Evolutionary conservation across 1,140 invertebrate genomes (phyloP).

Genomic region (Ceratina calcarata): DNA sequence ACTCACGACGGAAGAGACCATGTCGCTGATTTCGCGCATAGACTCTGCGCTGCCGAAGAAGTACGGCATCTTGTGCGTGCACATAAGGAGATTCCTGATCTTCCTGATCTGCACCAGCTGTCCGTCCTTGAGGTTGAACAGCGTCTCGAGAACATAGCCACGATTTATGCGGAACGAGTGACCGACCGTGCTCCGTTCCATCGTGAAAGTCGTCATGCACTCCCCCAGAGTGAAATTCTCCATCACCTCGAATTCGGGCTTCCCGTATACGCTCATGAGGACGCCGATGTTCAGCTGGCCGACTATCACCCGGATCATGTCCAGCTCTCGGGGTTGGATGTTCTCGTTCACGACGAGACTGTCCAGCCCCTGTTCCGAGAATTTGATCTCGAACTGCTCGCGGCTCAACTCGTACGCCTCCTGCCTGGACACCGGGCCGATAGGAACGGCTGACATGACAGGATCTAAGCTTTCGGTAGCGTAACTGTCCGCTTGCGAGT

Average conservation of each 20-base stretch:
- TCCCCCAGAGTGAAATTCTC: slow-evolving; percentile 54
- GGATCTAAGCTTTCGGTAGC: slow-evolving; percentile 32
- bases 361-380: slow-evolving; percentile 45
- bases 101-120: slow-evolving; percentile 39
- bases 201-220: slow-evolving; percentile 32
- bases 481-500: slow-evolving; percentile 56
- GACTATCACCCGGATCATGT: slow-evolving; percentile 55
- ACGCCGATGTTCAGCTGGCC: slow-evolving; percentile 50
- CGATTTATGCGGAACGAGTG: background rate
- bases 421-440: slow-evolving; percentile 18
- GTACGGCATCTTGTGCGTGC: slow-evolving; percentile 51
- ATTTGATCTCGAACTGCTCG: slow-evolving; percentile 63
- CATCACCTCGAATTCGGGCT: slow-evolving; percentile 20
- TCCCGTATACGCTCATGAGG: background rate
- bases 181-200: background rate
- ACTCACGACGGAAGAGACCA: slow-evolving; percentile 46
- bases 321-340: slow-evolving; percentile 52
- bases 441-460: background rate
- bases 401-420: slow-evolving; percentile 50
- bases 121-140: slow-evolving; percentile 21
- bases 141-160: slow-evolving; percentile 16
- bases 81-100: slow-evolving; percentile 42
- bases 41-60: slow-evolving; percentile 45
- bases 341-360: slow-evolving; percentile 51
- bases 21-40: slow-evolving; percentile 24